Evolutionary conservation across 2,113 vertebrate genomes (phyloP), one percentile per base, ranked within the genome.

Genomic region (Anguilla japonica): DNA sequence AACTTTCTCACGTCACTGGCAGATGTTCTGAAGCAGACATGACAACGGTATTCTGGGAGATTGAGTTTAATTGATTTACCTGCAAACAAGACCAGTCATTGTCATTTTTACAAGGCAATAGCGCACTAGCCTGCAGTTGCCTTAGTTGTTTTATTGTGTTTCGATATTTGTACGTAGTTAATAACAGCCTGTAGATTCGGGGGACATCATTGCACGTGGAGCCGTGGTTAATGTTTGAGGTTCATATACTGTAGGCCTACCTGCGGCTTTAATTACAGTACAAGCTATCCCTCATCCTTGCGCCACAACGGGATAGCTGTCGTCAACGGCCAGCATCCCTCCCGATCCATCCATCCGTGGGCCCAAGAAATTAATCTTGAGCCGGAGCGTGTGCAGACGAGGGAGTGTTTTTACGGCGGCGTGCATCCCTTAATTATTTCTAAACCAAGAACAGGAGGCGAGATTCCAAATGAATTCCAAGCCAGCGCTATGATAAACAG

Each of bases 391-490:
- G 56, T 41, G 79, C 83, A 80, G 87, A 84, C 84, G 40, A 84
- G 82, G 39, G 78, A 84, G 26, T 43, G 78, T 57, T 22, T 81
- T 82, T 56, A 84, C 79, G 80, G 56, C 50, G 40, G 79, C 80
- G 79, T 83, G 84, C 83, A 46, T 85, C 80, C 81, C 84, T 88
- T 85, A 85, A 85, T 88, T 85, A 88, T 85, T 85, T 85, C 83
- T 82, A 60, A 85, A 85, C 79, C 46, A 13, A 46, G 79, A 88
- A 79, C 87, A 87, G 84, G 87, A 84, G 79, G 87, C 43, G 75
- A 87, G 83, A 82, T 81, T 85, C 80, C 83, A 85, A 85, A 88
- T 88, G 85, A 85, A 88, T 88, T 85, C 85, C 60, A 82, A 88
- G 87, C 87, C 84, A 82, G 79, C 84, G 50, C 71, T 60, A 88